Evolutionary conservation across 2,888 invertebrate genomes (phyloP).

Genomic region (Clanis bilineata): DNA sequence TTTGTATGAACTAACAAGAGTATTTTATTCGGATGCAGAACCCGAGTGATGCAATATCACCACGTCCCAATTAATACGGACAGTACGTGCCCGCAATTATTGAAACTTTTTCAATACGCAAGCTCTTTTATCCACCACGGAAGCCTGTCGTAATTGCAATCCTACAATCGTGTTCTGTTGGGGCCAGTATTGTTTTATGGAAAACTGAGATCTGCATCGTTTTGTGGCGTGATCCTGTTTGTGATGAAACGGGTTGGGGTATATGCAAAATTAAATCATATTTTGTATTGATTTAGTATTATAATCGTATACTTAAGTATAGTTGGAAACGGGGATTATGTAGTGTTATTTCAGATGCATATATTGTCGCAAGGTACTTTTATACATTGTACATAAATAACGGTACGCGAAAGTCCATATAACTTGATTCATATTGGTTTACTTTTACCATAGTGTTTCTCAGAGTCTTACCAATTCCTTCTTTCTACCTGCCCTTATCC

Average conservation of each 20-base stretch:
- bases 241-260: neutral
- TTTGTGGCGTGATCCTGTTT: neutral
- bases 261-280: neutral
- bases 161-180: conserved; percentile 20
- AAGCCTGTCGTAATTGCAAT: conserved; percentile 26
- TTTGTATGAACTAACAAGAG: too few relatives aligned
- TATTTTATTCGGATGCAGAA: conserved; percentile 5
- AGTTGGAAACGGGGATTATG: too few relatives aligned
- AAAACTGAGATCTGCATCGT: neutral
- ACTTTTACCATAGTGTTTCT: too few relatives aligned
- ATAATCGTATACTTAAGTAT: too few relatives aligned
- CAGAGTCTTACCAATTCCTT: too few relatives aligned
- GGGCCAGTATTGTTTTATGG: conserved; percentile 19
- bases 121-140: conserved; percentile 35
- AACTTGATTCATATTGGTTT: too few relatives aligned
- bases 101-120: conserved; percentile 55
- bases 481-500: too few relatives aligned
- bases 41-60: conserved; percentile 32
- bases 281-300: too few relatives aligned
- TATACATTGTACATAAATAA: too few relatives aligned
- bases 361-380: too few relatives aligned
- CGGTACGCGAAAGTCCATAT: too few relatives aligned
- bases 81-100: conserved; percentile 43
- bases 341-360: neutral
- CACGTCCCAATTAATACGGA: conserved; percentile 45